Conservation (phyloP, 1,140 invertebrate species). For the Neuroterus valhalla region DNA sequence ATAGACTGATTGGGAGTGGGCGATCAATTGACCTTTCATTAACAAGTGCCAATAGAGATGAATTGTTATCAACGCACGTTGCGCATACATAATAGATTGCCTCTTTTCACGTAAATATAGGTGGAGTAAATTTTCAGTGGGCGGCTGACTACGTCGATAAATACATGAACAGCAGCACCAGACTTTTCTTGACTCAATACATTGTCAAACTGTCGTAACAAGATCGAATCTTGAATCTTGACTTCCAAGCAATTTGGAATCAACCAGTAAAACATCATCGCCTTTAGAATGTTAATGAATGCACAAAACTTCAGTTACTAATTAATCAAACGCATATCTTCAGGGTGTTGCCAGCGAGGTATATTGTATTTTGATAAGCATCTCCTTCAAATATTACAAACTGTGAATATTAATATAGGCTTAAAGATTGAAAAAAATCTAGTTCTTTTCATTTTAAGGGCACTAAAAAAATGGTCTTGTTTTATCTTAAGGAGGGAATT, state of each 20-base stretch:
- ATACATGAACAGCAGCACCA: background rate
- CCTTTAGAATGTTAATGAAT: background rate
- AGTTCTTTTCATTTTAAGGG: too few relatives aligned
- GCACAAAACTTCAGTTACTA: too few relatives aligned
- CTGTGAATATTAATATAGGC: too few relatives aligned
- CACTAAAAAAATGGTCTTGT: too few relatives aligned
- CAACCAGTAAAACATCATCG: too few relatives aligned
- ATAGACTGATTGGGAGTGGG: constrained; percentile 69
- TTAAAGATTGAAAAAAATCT: too few relatives aligned
- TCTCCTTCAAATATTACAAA: too few relatives aligned
- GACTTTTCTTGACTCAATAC: constrained; percentile 11
- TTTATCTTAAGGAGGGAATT: too few relatives aligned
- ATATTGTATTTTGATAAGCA: too few relatives aligned
- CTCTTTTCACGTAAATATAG: constrained; percentile 44
- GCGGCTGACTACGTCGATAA: constrained; percentile 2
- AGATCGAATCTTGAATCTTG: background rate
- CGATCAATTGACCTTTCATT: constrained; percentile 71
- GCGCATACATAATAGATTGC: constrained; percentile 67
- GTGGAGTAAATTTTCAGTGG: constrained; percentile 29
- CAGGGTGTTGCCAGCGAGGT: too few relatives aligned
- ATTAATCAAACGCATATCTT: too few relatives aligned
- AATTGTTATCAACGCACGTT: constrained; percentile 66
- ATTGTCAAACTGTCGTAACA: constrained; percentile 12
- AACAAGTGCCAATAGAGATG: constrained; percentile 69
- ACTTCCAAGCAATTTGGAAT: too few relatives aligned